Evolutionary conservation across 2,888 invertebrate species (phyloP), one percentile per base, ranked within the genome.

Genomic region (Eurois occulta): DNA sequence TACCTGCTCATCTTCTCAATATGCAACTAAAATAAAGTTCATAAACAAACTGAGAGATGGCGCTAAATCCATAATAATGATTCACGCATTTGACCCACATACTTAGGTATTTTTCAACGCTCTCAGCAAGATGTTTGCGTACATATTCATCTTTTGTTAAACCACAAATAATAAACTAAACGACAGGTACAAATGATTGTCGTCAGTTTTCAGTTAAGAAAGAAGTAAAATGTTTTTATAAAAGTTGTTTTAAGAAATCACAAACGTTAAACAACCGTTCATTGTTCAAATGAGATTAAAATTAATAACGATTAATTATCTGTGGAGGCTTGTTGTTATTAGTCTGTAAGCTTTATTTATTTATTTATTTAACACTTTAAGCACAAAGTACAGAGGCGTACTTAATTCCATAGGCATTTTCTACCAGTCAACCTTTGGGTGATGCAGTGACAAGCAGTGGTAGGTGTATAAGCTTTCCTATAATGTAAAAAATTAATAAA

Each of bases 11-110:
- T 43, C 10, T 32, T 43, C 52, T 46, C 21, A 5, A 58, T 6
- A 74, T 21, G 21, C n/a, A 24, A 35, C 35, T 64, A 7, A 38
- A 32, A 24, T 7, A 38, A 28, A 78, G 18, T 78, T 78, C 46
- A n/a, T 21, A 21, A 38, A n/a, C 0, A 21, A 78, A 67, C 24
- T 16, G 46, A 78, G 10, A 77, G 77, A 77, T 78, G 67, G 66
- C 28, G 78, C 43, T 77, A 28, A 1, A 35, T 43, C 1, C 1
- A 5, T 21, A 18, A 16, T 64, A 32, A 55, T 78, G 43, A 66
- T 24, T 55, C 35, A 66, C n/a, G 13, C 13, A 35, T 66, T 78
- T 76, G 76, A 77, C 66, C 43, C 28, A 78, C 28, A 38, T 55
- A 58, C 8, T 4, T 24, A 28, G 1, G 5, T 32, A 8, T 38